Conservation (phyloP, 2,797 vertebrate species). For the Amniataba percoides region DNA sequence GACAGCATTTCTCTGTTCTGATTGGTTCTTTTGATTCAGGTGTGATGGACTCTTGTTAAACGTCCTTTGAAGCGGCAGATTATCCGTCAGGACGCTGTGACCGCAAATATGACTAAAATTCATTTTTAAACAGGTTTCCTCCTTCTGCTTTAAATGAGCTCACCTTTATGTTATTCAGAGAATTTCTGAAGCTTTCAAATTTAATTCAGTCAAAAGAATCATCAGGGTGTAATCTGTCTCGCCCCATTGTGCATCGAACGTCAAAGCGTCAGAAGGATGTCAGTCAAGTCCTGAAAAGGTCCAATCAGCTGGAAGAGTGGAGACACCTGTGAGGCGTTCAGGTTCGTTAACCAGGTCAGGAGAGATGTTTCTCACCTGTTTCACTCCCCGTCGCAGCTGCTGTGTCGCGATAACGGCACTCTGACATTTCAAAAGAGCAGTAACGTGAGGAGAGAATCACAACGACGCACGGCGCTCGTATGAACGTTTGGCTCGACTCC, state of each 20-base stretch:
- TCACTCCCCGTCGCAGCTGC: neutral
- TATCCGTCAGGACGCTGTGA: no score
- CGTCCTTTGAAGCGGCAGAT: no score
- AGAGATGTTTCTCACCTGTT: neutral
- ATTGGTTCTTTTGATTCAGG: no score
- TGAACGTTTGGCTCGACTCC: no score
- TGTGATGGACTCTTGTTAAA: no score
- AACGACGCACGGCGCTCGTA: no score
- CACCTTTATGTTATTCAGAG: neutral
- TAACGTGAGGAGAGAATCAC: neutral
- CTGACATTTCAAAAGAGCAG: slow-evolving; percentile 1
- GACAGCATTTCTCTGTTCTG: no score
- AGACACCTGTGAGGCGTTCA: slow-evolving; percentile 25
- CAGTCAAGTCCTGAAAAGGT: neutral
- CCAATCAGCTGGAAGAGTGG: slow-evolving; percentile 19
- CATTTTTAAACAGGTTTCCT: no score
- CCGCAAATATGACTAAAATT: no score
- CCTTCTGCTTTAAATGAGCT: neutral
- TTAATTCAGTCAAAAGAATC: neutral
- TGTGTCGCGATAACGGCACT: neutral
- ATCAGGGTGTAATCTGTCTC: neutral
- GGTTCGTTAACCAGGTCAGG: neutral
- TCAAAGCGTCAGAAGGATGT: neutral
- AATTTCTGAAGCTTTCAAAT: neutral
- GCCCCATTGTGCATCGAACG: neutral